Percentiles rank a stretch among this genome's conserved stretches.
phyloP scores from a whole-genome alignment of 2,888 invertebrate species.

The Desoria tigrina region DNA sequence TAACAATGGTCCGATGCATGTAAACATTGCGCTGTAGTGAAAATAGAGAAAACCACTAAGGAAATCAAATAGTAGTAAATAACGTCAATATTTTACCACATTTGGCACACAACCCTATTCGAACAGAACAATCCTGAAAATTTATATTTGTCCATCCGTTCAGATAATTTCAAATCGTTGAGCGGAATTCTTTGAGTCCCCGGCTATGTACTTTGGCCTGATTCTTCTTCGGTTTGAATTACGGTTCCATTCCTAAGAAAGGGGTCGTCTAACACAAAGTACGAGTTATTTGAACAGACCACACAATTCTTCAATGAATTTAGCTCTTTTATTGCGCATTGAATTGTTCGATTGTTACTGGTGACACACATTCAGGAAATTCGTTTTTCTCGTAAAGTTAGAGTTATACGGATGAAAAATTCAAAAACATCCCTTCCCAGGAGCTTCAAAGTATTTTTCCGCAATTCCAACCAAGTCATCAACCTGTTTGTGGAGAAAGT shows the following conservation, averaged over 20 bases:
- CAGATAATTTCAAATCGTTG: no score
- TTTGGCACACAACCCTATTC: no score
- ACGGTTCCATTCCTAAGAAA: neutral
- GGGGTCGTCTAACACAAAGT: neutral
- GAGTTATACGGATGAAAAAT: neutral
- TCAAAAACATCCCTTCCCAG: conserved; percentile 3
- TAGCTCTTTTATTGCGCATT: neutral
- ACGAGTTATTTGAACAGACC: neutral
- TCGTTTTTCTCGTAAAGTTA: conserved; percentile 4
- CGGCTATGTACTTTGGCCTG: no score
- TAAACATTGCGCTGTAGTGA: no score
- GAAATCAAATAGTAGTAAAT: no score
- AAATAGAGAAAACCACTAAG: no score
- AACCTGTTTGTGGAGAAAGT: conserved; percentile 4
- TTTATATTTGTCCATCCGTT: no score
- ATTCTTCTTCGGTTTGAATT: no score
- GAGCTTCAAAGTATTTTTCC: neutral
- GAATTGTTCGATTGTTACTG: conserved; percentile 3
- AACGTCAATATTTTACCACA: no score
- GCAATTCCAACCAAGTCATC: neutral
- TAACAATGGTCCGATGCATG: no score
- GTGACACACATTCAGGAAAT: conserved; percentile 16
- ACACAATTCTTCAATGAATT: conserved; percentile 17
- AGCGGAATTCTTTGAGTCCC: no score
- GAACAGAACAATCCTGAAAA: no score